Base-by-base conservation (phyloP, 2,797 vertebrate genomes). In the Picus viridis region DNA sequence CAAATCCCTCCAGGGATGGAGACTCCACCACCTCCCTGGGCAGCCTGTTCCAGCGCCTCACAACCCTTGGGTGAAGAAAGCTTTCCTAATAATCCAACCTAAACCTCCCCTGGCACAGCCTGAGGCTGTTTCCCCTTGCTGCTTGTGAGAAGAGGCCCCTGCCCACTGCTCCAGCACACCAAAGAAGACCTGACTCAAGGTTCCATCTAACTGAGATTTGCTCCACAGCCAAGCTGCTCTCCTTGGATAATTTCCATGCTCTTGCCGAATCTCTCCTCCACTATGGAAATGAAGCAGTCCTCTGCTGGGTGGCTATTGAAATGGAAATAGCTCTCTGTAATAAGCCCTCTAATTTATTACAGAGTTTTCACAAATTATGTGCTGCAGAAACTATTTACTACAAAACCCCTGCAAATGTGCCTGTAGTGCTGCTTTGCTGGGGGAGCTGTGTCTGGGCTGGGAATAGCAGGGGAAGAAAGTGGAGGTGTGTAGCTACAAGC, bases 311-410 rank as follows among this genome's bases (percentile, higher is more conserved):
- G 43, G 67, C 69, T 86, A 59, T 79, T 67, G 73, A 81, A 88
- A 87, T 78, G n/a, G 79, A 89, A 86, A 78, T 63, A 57, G 5
- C n/a, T 58, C 4, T 36, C 51, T 65, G 24, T 85, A 89, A 74
- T 54, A 68, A 83, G 57, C 61, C 30, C 29, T 58, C 20, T 80
- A 83, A 77, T 93, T 93, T 87, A 87, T 89, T 90, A 54, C 51
- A 71, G 29, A 53, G 58, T 81, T 89, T 92, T 85, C 83, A 61
- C 49, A 88, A 93, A 94, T 88, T 83, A 71, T 2, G 0, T 79
- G 92, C 83, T 84, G 23, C 30, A 58, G 71, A 74, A 92, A 83
- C 41, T 88, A 57, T 91, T 94, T 91, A 36, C 61, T 86, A 41
- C 65, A 88, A 91, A 85, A 77, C 72, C 45, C 65, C 47, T 49